Base-by-base conservation (phyloP, 1,140 invertebrate genomes). In the Heliconius congener region DNA sequence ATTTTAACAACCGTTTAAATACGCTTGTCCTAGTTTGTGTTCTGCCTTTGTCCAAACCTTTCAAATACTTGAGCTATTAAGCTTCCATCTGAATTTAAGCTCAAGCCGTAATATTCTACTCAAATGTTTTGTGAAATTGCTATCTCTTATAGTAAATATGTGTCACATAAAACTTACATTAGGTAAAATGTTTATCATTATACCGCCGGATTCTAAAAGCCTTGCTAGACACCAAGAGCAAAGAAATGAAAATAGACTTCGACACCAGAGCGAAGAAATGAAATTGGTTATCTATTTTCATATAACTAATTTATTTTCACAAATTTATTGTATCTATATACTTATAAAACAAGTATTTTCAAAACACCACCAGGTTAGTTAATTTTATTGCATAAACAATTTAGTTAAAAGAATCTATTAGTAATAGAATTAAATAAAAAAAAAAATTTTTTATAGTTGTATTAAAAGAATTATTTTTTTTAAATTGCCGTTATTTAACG, bases 401-500 rank as follows among this genome's bases (percentile, higher is more conserved):
- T 70, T 30, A 42, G 37, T 42, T 42, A 34, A 76, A 66, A 23
- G 52, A 60, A 60, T 57, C 55, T 74, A 30, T 74, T 74, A 37
- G 0, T 66, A 27, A 16, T 60, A 74, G 50, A 74, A 11, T 37
- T 27, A 74, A 34, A 60, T 16, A 30, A 19, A 8, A 18, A 74
- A 74, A 74, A 60, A 30, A 39, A 39, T 39, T 27, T 37, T 74
- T 60, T 74, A 50, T 57, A 60, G 23, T 55, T 18, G 8, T 8
- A 9, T 50, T 71, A 30, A 2, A 50, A 66, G 37, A 57, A 76
- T 71, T 73, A 75, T 46, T 71, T 75, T 39, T 81, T 72, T 78
- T 37, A 37, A 60, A 81, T 71, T 81, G 72, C 46, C 16, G 27
- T 50, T 34, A 75, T 81, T 81, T 74, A 34, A 39, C 46, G 34